A percentile compares a stretch with the other conserved stretches of the same genome.
Conservation (phyloP, 1,140 invertebrate genomes). For the Chelonus insularis region DNA sequence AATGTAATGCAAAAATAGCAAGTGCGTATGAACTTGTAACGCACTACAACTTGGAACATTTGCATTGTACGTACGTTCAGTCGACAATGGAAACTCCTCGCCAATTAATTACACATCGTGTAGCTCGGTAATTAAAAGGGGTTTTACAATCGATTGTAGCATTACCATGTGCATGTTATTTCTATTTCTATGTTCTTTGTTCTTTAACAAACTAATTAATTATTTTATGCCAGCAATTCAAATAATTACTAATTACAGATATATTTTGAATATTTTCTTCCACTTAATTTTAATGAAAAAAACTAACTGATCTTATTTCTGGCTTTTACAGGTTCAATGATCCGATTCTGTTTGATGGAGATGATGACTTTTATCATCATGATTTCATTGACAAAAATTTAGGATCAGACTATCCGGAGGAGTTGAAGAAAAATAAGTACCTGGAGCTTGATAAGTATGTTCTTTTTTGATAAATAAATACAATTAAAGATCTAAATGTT, state of each 20-base stretch:
- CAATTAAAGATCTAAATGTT: too few relatives aligned
- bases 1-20: not conserved
- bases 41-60: slow-evolving; percentile 16
- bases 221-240: not conserved
- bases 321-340: not conserved
- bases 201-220: not conserved
- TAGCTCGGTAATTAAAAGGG: slow-evolving; percentile 14
- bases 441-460: too few relatives aligned
- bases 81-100: not conserved
- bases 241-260: not conserved
- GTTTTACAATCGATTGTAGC: slow-evolving; percentile 14
- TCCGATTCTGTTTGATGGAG: not conserved
- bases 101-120: slow-evolving; percentile 20
- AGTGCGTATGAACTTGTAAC: not conserved
- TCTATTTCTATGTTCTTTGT: not conserved
- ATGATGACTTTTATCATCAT: too few relatives aligned
- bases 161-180: not conserved
- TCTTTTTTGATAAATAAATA: too few relatives aligned
- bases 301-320: too few relatives aligned
- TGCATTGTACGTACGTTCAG: slow-evolving; percentile 7
- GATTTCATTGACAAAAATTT: too few relatives aligned
- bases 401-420: too few relatives aligned
- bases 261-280: too few relatives aligned
- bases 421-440: too few relatives aligned
- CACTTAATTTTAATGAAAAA: too few relatives aligned